These are phyloP conservation scores for Loripinus fragilis DNA, from an alignment of 2,888 invertebrate species.

Conservation along the genomic window DNA sequence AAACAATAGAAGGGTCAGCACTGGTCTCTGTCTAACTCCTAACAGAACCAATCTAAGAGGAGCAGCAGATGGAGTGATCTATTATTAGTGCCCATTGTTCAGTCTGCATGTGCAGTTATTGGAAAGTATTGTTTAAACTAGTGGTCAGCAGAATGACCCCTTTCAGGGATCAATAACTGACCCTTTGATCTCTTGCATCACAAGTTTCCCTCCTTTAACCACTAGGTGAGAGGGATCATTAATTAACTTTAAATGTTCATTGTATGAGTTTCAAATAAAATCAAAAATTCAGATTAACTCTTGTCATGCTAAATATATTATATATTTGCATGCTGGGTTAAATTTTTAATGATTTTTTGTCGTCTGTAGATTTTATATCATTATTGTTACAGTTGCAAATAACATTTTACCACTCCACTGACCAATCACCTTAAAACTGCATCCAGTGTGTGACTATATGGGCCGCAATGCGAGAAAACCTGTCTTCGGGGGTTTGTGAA, in stretches of 20 bases:
- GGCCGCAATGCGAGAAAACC: too few relatives aligned
- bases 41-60: conserved; percentile 10
- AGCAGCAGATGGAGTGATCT: not conserved
- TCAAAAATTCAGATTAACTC: not conserved
- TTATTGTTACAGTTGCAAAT: too few relatives aligned
- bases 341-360: too few relatives aligned
- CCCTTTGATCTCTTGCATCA: conserved; percentile 57
- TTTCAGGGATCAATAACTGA: conserved; percentile 17
- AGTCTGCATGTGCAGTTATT: conserved; percentile 18
- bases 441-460: too few relatives aligned
- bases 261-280: not conserved
- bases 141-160: not conserved
- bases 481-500: too few relatives aligned
- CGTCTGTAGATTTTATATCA: too few relatives aligned
- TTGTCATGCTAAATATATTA: too few relatives aligned
- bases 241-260: conserved; percentile 12
- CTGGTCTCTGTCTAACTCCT: conserved; percentile 1
- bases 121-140: conserved; percentile 13
- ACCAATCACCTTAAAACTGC: too few relatives aligned
- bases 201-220: conserved; percentile 42
- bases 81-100: conserved; percentile 13
- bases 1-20: not conserved
- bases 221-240: conserved; percentile 30
- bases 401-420: too few relatives aligned
- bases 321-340: too few relatives aligned